Percentiles rank a stretch among this genome's conserved stretches.
Evolutionary conservation across 2,888 invertebrate species (phyloP).

Genomic region (Plebejus anna): DNA sequence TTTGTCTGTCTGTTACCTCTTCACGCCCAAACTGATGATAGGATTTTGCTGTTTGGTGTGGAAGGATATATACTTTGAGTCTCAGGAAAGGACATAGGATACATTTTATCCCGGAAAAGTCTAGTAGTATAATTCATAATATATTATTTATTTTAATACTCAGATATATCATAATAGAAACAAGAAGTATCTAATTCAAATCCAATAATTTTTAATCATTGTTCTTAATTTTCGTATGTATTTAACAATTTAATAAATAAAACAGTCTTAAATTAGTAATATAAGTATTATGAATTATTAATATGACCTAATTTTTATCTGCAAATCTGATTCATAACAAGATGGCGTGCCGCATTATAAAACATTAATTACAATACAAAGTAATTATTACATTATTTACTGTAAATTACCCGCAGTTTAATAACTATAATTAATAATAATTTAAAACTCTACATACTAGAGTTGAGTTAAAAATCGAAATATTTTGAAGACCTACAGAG

Average conservation of each 20-base stretch:
- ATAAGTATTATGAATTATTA: not conserved
- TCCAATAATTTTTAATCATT: too few species aligned
- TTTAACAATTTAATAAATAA: not conserved
- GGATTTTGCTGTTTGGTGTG: too few species aligned
- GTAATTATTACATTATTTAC: slow-evolving; percentile 15
- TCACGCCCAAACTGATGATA: too few species aligned
- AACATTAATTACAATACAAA: slow-evolving; percentile 16
- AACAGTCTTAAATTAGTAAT: not conserved
- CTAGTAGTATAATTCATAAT: too few species aligned
- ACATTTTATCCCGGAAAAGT: too few species aligned
- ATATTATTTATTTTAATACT: too few species aligned
- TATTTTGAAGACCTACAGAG: too few species aligned
- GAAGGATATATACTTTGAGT: too few species aligned
- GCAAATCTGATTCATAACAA: slow-evolving; percentile 16
- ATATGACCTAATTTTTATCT: slow-evolving; percentile 18
- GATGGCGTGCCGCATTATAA: slow-evolving; percentile 20
- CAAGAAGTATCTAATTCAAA: too few species aligned
- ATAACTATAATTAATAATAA: not conserved
- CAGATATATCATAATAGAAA: too few species aligned
- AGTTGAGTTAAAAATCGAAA: not conserved
- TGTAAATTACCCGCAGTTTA: not conserved
- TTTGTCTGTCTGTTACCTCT: too few species aligned
- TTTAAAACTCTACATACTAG: not conserved
- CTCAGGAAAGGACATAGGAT: too few species aligned
- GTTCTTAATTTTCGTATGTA: not conserved